Evolutionary conservation across 2,888 invertebrate genomes (phyloP).

Genomic region (Campopleginae sp.): DNA sequence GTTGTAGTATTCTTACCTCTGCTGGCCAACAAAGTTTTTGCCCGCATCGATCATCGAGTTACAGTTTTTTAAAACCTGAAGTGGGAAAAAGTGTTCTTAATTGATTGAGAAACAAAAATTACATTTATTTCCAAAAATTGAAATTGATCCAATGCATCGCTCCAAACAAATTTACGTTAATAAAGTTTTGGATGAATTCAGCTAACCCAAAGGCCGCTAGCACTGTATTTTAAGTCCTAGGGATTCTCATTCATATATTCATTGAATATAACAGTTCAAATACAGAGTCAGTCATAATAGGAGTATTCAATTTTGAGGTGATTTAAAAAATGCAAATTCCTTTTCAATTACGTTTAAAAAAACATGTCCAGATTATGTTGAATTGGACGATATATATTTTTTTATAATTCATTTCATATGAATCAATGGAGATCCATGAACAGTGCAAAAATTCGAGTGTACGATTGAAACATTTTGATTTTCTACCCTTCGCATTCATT

Average conservation of each 20-base stretch:
- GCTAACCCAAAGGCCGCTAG: not conserved
- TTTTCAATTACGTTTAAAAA: not conserved
- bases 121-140: not conserved
- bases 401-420: too few species aligned
- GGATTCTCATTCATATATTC: not conserved
- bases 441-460: not conserved
- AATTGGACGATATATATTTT: not conserved
- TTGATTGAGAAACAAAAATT: not conserved
- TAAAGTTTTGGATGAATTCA: not conserved
- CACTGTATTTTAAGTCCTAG: not conserved
- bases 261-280: not conserved
- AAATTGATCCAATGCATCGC: not conserved
- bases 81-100: slow-evolving; percentile 65
- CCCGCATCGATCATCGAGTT: slow-evolving; percentile 96
- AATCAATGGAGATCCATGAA: not conserved
- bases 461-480: not conserved
- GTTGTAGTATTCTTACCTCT: slow-evolving; percentile 88
- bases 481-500: not conserved
- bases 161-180: too few species aligned
- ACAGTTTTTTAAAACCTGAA: slow-evolving; percentile 92
- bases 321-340: not conserved
- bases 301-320: not conserved
- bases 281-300: not conserved
- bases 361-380: not conserved
- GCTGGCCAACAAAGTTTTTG: slow-evolving; percentile 95